Percentiles rank a stretch among this genome's conserved stretches.
Evolutionary conservation across 2,888 invertebrate genomes (phyloP).

Genomic region (Dolomedes plantarius): DNA sequence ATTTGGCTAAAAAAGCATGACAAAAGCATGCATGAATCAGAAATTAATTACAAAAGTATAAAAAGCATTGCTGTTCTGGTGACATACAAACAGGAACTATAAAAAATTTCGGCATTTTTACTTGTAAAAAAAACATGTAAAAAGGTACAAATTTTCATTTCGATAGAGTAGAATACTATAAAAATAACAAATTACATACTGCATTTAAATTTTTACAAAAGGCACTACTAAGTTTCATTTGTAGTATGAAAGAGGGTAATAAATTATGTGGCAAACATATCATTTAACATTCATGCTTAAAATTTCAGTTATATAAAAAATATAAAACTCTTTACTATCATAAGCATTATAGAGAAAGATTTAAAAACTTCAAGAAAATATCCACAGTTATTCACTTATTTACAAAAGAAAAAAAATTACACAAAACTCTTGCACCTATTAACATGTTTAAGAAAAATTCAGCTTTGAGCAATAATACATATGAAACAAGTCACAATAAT

Average conservation of each 20-base stretch:
- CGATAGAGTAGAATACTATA: slow-evolving; percentile 4
- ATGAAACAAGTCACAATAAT: slow-evolving; percentile 26
- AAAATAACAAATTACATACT: not conserved
- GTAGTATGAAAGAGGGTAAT: not conserved
- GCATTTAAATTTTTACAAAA: not conserved
- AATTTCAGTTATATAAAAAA: slow-evolving; percentile 17
- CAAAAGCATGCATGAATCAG: slow-evolving; percentile 55
- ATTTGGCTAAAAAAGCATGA: slow-evolving; percentile 69
- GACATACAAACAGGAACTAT: slow-evolving; percentile 66
- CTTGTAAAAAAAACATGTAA: slow-evolving; percentile 36
- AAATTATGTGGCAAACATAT: not conserved
- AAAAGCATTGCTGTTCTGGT: slow-evolving; percentile 54
- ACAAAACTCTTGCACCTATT: slow-evolving; percentile 28
- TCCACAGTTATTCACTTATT: slow-evolving; percentile 7
- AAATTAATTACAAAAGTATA: slow-evolving; percentile 58
- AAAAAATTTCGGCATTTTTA: slow-evolving; percentile 55
- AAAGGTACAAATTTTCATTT: slow-evolving; percentile 36
- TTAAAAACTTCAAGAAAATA: slow-evolving; percentile 22
- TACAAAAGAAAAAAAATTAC: slow-evolving; percentile 17
- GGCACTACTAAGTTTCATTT: not conserved
- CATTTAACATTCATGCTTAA: not conserved
- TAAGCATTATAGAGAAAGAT: not conserved
- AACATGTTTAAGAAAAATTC: slow-evolving; percentile 16
- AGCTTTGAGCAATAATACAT: slow-evolving; percentile 60
- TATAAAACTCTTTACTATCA: not conserved